These are phyloP conservation scores for Apis dorsata DNA, from an alignment of 1,140 invertebrate species.

Conservation along the genomic window DNA sequence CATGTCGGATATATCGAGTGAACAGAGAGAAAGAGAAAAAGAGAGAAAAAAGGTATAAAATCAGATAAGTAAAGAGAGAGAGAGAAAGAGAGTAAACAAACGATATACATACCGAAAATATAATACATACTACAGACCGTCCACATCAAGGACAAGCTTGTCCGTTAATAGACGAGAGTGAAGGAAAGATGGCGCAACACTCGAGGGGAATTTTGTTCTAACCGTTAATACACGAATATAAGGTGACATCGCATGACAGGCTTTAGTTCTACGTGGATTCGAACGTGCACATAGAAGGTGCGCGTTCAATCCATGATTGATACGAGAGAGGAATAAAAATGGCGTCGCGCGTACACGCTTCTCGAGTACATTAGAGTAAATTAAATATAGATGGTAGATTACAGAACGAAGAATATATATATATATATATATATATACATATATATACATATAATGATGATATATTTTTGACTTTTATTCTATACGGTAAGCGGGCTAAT, in stretches of 20 bases:
- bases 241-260: neutral
- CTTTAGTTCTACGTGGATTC: slow-evolving; percentile 29
- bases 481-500: slow-evolving; percentile 44
- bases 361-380: slow-evolving; percentile 36
- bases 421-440: slow-evolving; percentile 37
- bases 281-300: no score
- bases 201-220: slow-evolving; percentile 19
- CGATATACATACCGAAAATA: slow-evolving; percentile 23
- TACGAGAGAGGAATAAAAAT: neutral
- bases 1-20: no score
- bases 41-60: neutral
- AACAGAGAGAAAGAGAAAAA: neutral
- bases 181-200: neutral
- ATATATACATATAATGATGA: slow-evolving; percentile 39
- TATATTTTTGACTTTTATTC: slow-evolving; percentile 71
- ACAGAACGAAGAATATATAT: slow-evolving; percentile 50
- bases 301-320: slow-evolving; percentile 2
- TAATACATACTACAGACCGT: slow-evolving; percentile 60
- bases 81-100: neutral
- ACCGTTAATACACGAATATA: neutral
- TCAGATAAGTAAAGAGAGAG: neutral
- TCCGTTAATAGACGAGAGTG: slow-evolving; percentile 36
- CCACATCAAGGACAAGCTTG: slow-evolving; percentile 58
- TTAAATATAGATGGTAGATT: slow-evolving; percentile 36
- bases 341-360: slow-evolving; percentile 34